A percentile compares a stretch with the other conserved stretches of the same genome.
Evolutionary conservation across 2,888 invertebrate species (phyloP).

Genomic region (Terebella lapidaria): DNA sequence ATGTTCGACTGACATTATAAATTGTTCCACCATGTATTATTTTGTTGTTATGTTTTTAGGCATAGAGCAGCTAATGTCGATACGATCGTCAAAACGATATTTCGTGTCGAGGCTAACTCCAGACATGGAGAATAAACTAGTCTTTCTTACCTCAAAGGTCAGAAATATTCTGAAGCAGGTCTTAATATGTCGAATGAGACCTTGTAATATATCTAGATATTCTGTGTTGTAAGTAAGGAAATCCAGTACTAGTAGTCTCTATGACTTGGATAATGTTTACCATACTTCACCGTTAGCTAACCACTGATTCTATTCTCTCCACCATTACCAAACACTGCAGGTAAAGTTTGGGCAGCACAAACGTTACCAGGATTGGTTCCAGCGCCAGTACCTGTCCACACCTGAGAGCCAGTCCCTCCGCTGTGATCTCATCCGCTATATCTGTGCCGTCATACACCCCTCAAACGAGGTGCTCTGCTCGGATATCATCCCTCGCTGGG

Average conservation of each 20-base stretch:
- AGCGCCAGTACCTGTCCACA: conserved; percentile 78
- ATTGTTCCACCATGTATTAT: too few species aligned
- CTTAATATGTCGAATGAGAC: too few species aligned
- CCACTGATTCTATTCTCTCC: too few species aligned
- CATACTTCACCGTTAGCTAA: too few species aligned
- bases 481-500: conserved; percentile 93
- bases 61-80: conserved; percentile 72
- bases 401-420: conserved; percentile 85
- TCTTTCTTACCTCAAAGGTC: conserved; percentile 66
- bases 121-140: conserved; percentile 87
- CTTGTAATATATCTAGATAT: too few species aligned
- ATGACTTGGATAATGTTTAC: too few species aligned
- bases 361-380: conserved; percentile 92
- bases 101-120: conserved; percentile 80
- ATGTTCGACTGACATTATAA: too few species aligned
- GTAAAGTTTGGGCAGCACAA: conserved; percentile 77
- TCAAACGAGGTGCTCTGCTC: conserved; percentile 87
- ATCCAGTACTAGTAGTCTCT: too few species aligned
- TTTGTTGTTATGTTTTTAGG: conserved; percentile 42
- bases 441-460: conserved; percentile 89
- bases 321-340: too few species aligned
- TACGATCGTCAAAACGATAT: conserved; percentile 79
- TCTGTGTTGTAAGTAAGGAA: too few species aligned
- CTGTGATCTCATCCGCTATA: conserved; percentile 88
- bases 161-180: too few species aligned